Base-by-base conservation (phyloP, 2,113 vertebrate species). In the Erinaceus europaeus region DNA sequence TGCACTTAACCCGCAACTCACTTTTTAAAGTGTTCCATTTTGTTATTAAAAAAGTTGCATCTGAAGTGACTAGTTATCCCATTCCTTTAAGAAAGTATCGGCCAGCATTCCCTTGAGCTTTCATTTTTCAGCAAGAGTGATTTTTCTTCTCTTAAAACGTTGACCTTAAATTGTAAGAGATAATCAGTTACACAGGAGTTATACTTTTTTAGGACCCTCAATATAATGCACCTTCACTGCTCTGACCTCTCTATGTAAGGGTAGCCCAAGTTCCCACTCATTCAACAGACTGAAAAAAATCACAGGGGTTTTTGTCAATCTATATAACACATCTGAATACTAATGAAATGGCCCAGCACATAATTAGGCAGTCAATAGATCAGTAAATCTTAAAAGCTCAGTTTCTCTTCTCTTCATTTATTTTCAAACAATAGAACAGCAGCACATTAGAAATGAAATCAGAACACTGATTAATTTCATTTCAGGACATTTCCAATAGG, bases 351-450 rank as follows among this genome's bases (percentile, higher is more conserved):
- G 44, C n/a, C 64, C 38, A 17, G 48, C 23, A 8, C 40, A 20
- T 50, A 77, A 86, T 86, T 80, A 86, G 69, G 77, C 53, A 57
- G 61, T 77, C 87, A 68, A 59, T 44, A 89, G 75, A 83, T 84
- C 80, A 72, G 48, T 86, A 42, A 18, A 18, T 72, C 61, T 90
- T 86, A 80, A 71, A 86, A 84, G 72, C 69, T 92, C 57, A 21
- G 17, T 84, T 57, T 83, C 48, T 86, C 55, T 71, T 81, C 67
- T 89, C 84, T 91, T 79, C 48, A 55, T 74, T 90, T 86, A 89
- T 92, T 93, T 94, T 81, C 73, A 92, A 82, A 94, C 62, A 84
- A 69, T 76, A 68, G n/a, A 84, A 64, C 55, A 36, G 71, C 3
- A 42, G 38, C 3, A 46, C n/a, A 15, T 72, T 87, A 90, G 53